A percentile compares a stretch with the other conserved stretches of the same genome.
These are phyloP conservation scores for Emmelina monodactyla DNA, from an alignment of 2,888 invertebrate genomes.

Conservation along the genomic window DNA sequence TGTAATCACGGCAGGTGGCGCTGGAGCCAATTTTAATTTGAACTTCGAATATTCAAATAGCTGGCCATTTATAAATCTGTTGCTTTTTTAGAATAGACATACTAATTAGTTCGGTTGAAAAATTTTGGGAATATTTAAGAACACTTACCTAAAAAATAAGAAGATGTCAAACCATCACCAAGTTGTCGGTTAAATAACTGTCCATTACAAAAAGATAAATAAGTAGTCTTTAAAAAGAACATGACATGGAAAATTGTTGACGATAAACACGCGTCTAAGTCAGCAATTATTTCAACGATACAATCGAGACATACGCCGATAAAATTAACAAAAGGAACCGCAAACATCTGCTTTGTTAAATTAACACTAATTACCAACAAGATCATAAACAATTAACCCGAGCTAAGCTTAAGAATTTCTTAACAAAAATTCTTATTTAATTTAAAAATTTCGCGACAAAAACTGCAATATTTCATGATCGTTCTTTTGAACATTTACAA, in stretches of 20 bases:
- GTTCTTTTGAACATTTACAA: neutral
- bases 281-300: conserved; percentile 10
- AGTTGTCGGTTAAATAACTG: too few species aligned
- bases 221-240: too few species aligned
- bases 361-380: neutral
- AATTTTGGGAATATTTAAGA: too few species aligned
- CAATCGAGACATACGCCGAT: conserved; percentile 16
- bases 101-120: too few species aligned
- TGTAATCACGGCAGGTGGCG: conserved; percentile 42
- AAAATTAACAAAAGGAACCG: conserved; percentile 3
- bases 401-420: too few species aligned
- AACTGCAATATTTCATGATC: neutral
- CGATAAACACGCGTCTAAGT: conserved; percentile 8
- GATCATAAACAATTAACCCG: too few species aligned
- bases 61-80: too few species aligned
- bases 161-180: too few species aligned
- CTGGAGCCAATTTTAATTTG: conserved; percentile 4
- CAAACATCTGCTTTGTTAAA: conserved; percentile 2
- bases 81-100: too few species aligned
- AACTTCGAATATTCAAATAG: too few species aligned
- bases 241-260: neutral
- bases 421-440: neutral
- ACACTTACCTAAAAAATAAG: too few species aligned
- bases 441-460: neutral
- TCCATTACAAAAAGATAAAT: too few species aligned